Conservation (phyloP, 1,140 invertebrate species). For the Leptinotarsa undecemlineata region DNA sequence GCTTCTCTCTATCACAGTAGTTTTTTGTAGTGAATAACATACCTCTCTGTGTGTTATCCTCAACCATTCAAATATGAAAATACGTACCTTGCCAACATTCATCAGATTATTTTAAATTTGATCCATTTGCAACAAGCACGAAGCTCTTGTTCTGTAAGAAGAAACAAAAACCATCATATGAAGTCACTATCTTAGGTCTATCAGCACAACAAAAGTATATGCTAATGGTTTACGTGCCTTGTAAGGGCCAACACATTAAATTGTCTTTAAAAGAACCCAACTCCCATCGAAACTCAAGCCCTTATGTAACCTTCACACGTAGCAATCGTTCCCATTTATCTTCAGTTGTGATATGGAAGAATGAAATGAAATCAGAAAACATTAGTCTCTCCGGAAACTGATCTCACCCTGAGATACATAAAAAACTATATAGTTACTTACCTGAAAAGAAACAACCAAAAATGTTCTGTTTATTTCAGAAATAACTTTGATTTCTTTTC, state of each 20-base stretch:
- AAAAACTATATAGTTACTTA: not conserved
- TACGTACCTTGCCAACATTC: no score
- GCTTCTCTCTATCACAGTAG: no score
- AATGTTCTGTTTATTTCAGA: no score
- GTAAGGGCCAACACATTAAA: constrained; percentile 8
- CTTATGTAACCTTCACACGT: constrained; percentile 11
- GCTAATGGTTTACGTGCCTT: constrained; percentile 1
- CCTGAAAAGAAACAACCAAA: not conserved
- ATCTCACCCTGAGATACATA: constrained; percentile 17
- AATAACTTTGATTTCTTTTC: no score
- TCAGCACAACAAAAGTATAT: not conserved
- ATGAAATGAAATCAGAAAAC: not conserved
- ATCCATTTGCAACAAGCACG: no score
- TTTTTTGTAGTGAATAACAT: no score
- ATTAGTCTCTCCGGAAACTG: not conserved
- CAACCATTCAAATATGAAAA: no score
- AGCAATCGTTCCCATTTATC: constrained; percentile 20
- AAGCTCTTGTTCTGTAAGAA: no score
- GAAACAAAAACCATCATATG: no score
- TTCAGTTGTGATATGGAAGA: not conserved
- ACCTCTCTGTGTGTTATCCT: no score
- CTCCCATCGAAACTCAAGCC: not conserved
- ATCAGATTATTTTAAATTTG: no score
- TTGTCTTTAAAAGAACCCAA: constrained; percentile 2
- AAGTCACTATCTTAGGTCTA: no score